Evolutionary conservation across 2,797 vertebrate genomes (phyloP), one percentile per base, ranked within the genome.

Genomic region (Enteromius fasciolatus): DNA sequence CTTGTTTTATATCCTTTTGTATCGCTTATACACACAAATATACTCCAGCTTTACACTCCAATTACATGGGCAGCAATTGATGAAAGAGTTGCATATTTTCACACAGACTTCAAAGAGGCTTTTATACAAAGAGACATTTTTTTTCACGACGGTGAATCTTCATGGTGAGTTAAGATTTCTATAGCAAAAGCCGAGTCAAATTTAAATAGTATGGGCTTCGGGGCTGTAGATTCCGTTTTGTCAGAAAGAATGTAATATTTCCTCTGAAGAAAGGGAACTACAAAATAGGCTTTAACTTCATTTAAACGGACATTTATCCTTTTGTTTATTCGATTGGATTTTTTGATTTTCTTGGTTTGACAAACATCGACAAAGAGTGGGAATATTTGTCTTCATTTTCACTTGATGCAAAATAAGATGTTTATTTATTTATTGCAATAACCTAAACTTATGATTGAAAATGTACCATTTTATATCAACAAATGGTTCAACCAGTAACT

Each of bases 91-190:
- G 94, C 95, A 95, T 97, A 96, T 97, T 94, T 93, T 92, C 94
- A 95, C 95, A 95, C 95, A 95, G 94, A 99, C 98, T 97, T 99
- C 98, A 99, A 99, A 99, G 97, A 92, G 91, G 88, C 86, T 91
- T 93, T 90, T 88, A 84, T 91, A 99, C 97, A 99, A 99, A 97
- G 97, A 96, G 93, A 93, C 94, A 96, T 97, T 98, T 97, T 80
- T 73, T 96, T 98, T 96, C 96, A 94, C 96, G 95, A 97, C 96
- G 96, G 96, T 97, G 97, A 96, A 98, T 98, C 97, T 97, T 99
- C 97, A 99, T 95, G 98, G 97, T 98, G 96, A 97, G 97, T 99
- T 99, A 99, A 96, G 95, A 97, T 97, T 98, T 99, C 97, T 97
- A 98, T 96, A 95, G 97, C 95, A 96, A 97, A 97, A 93, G 96